These are phyloP conservation scores for Oscheius sp. DNA, from an alignment of 2,888 invertebrate genomes.

Conservation along the genomic window DNA sequence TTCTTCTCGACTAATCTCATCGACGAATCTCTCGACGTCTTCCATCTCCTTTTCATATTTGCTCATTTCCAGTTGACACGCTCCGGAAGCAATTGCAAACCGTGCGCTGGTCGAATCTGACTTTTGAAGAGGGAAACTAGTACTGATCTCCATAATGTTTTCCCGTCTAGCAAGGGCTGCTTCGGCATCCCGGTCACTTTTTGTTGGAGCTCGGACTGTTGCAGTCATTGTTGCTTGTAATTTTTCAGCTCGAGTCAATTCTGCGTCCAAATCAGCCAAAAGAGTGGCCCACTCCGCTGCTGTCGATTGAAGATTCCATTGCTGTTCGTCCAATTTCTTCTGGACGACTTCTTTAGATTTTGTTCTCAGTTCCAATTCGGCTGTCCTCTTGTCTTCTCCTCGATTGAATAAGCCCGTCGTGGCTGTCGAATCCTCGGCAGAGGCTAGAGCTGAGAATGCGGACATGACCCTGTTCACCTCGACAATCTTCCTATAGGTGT, in stretches of 20 bases:
- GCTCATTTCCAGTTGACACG: constrained; percentile 39
- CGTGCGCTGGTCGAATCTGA: constrained; percentile 15
- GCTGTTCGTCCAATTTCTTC: constrained; percentile 52
- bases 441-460: constrained; percentile 22
- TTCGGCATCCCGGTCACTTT: constrained; percentile 1
- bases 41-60: constrained; percentile 48
- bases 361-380: constrained; percentile 44
- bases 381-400: constrained; percentile 35
- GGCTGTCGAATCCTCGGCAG: constrained; percentile 33
- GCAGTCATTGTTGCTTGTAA: constrained; percentile 52
- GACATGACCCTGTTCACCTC: constrained; percentile 34
- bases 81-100: constrained; percentile 39
- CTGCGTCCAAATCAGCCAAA: constrained; percentile 61
- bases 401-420: constrained; percentile 38
- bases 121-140: constrained; percentile 4
- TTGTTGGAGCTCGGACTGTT: constrained; percentile 41
- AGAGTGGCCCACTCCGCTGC: constrained; percentile 61
- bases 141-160: not conserved
- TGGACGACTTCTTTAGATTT: constrained; percentile 50
- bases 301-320: constrained; percentile 54
- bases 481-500: constrained; percentile 36
- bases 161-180: not conserved
- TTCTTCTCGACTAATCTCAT: constrained; percentile 53
- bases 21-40: constrained; percentile 54
- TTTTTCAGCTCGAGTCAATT: constrained; percentile 53